These are phyloP conservation scores for Thamnophis elegans DNA, from an alignment of 2,797 vertebrate species.

Conservation along the genomic window DNA sequence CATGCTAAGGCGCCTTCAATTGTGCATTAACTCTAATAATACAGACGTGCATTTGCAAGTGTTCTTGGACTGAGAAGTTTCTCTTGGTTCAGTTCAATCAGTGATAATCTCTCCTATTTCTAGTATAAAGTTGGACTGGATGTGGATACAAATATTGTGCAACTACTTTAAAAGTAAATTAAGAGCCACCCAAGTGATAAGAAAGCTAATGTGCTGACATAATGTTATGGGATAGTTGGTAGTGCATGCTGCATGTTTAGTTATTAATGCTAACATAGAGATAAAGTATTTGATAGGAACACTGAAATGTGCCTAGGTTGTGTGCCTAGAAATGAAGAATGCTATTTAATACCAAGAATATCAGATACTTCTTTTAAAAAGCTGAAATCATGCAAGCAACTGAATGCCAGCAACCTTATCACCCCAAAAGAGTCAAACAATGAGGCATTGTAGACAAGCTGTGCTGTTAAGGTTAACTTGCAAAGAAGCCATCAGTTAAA, in stretches of 20 bases:
- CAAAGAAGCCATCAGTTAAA: slow-evolving; percentile 31
- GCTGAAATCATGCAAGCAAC: slow-evolving; percentile 51
- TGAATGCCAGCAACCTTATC: slow-evolving; percentile 43
- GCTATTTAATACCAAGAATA: slow-evolving; percentile 57
- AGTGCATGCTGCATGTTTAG: slow-evolving; percentile 27
- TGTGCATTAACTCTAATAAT: slow-evolving; percentile 19
- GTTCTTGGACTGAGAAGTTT: slow-evolving; percentile 7
- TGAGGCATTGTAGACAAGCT: slow-evolving; percentile 42
- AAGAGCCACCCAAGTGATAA: slow-evolving; percentile 18
- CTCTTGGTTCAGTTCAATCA: slow-evolving; percentile 10
- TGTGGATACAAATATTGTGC: neutral
- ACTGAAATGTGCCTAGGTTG: slow-evolving; percentile 32
- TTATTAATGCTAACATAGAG: slow-evolving; percentile 55
- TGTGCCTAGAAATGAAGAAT: slow-evolving; percentile 50
- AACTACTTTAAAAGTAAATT: slow-evolving; percentile 17
- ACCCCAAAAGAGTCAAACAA: slow-evolving; percentile 43
- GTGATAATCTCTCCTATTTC: slow-evolving; percentile 34
- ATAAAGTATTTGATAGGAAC: slow-evolving; percentile 65
- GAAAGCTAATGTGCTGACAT: neutral
- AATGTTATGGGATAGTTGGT: neutral
- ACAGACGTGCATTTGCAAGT: slow-evolving; percentile 17
- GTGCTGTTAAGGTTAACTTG: slow-evolving; percentile 30
- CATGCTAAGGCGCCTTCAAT: slow-evolving; percentile 2
- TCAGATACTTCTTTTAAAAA: slow-evolving; percentile 52
- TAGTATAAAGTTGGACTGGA: neutral